phyloP scores from a whole-genome alignment of 1,140 invertebrate genomes.

The Drosophila dunni region DNA sequence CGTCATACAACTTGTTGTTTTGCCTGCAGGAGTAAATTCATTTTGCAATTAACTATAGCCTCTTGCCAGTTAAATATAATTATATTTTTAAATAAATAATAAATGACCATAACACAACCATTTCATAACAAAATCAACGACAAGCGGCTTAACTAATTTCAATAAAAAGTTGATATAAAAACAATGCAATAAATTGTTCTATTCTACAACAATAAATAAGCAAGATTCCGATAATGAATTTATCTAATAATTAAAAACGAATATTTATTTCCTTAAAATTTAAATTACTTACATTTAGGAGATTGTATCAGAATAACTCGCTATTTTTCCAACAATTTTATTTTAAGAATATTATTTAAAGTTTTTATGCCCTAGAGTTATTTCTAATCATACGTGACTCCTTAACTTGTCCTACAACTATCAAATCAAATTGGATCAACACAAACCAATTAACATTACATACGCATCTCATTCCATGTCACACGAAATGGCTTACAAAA shows the following conservation, averaged over 20 bases:
- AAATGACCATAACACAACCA: constrained; percentile 41
- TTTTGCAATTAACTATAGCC: constrained; percentile 63
- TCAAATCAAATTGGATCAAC: neutral
- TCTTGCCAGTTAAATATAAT: constrained; percentile 68
- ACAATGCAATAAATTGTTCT: constrained; percentile 16
- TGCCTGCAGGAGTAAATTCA: constrained; percentile 70
- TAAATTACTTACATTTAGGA: neutral
- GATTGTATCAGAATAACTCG: neutral
- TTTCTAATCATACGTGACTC: too few species aligned
- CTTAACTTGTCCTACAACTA: neutral
- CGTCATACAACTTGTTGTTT: constrained; percentile 68
- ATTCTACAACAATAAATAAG: constrained; percentile 4
- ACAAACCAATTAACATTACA: neutral
- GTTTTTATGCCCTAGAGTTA: neutral
- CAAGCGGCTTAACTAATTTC: constrained; percentile 50
- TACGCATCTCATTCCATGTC: too few species aligned
- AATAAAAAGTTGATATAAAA: constrained; percentile 34
- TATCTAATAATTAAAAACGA: constrained; percentile 2
- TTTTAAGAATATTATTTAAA: neutral
- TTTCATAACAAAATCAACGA: constrained; percentile 32
- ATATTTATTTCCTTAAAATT: neutral
- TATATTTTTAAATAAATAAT: constrained; percentile 54
- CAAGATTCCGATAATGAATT: neutral
- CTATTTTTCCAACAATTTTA: too few species aligned
- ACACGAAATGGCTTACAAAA: too few species aligned